These are phyloP conservation scores for Hycleus cichorii DNA, from an alignment of 1,140 invertebrate species.

Conservation along the genomic window DNA sequence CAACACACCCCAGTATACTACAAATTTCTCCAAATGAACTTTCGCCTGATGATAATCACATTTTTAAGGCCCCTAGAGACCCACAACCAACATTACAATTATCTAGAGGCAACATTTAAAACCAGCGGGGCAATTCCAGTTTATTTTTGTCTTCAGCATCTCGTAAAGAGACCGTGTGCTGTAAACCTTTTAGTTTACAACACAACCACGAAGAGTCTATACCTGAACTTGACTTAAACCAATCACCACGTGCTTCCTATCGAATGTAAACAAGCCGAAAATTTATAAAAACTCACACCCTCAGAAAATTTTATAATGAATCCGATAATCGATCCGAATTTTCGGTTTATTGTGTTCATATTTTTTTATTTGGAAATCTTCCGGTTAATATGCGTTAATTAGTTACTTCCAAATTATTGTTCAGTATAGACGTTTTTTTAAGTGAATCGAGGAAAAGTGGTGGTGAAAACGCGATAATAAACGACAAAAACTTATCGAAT, in stretches of 20 bases:
- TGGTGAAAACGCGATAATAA: no score
- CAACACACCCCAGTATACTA: no score
- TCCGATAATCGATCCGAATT: no score
- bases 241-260: slow-evolving; percentile 12
- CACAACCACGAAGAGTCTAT: slow-evolving; percentile 9
- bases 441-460: no score
- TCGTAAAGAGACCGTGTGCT: not conserved
- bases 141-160: slow-evolving; percentile 10
- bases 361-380: no score
- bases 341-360: no score
- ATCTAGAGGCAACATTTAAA: not conserved
- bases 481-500: no score
- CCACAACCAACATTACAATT: slow-evolving; percentile 7
- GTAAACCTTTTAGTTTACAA: slow-evolving; percentile 19
- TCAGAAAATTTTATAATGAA: no score
- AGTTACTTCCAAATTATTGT: no score
- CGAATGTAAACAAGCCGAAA: not conserved
- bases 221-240: not conserved
- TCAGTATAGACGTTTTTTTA: no score
- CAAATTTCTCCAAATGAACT: not conserved
- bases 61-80: not conserved
- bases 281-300: not conserved
- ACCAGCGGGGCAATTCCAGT: slow-evolving; percentile 7
- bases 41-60: not conserved
- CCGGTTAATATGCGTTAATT: no score